phyloP scores from a whole-genome alignment of 2,113 vertebrate species.

The Takifugu flavidus region DNA sequence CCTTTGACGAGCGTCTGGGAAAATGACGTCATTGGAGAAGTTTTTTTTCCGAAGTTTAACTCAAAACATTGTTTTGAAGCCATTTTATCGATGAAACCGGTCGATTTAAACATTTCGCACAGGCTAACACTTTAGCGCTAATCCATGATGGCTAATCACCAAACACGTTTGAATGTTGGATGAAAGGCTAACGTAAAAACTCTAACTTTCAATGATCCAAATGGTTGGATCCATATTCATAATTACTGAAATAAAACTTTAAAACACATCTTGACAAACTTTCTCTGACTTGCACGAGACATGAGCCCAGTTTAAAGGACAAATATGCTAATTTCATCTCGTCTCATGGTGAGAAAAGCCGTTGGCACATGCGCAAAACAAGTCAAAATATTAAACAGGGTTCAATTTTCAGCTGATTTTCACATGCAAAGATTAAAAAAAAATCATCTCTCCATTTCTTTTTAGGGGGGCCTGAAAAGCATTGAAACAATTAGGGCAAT shows the following conservation, averaged over 20 bases:
- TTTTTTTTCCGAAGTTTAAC: no score
- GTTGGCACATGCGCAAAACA: conserved; percentile 51
- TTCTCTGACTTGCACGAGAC: conserved; percentile 16
- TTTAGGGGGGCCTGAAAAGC: background rate
- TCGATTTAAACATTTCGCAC: no score
- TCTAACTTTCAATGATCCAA: conserved; percentile 19
- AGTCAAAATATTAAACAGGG: background rate
- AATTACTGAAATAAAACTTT: conserved; percentile 19
- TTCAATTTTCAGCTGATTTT: background rate
- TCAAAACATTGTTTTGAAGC: background rate
- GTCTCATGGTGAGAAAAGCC: conserved; percentile 4
- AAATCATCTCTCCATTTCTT: background rate
- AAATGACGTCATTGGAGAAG: conserved; percentile 36
- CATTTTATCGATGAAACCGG: background rate
- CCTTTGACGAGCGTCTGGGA: background rate
- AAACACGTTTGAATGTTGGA: no score
- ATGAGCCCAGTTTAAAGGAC: conserved; percentile 39
- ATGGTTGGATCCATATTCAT: conserved; percentile 6
- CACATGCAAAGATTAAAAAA: no score
- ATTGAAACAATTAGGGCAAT: no score
- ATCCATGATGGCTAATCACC: background rate
- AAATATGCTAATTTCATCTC: background rate
- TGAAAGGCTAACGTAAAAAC: no score
- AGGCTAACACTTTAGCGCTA: conserved; percentile 8
- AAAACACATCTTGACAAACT: conserved; percentile 32